Evolutionary conservation across 2,888 invertebrate genomes (phyloP).

Genomic region (Drosophila buzzatii): DNA sequence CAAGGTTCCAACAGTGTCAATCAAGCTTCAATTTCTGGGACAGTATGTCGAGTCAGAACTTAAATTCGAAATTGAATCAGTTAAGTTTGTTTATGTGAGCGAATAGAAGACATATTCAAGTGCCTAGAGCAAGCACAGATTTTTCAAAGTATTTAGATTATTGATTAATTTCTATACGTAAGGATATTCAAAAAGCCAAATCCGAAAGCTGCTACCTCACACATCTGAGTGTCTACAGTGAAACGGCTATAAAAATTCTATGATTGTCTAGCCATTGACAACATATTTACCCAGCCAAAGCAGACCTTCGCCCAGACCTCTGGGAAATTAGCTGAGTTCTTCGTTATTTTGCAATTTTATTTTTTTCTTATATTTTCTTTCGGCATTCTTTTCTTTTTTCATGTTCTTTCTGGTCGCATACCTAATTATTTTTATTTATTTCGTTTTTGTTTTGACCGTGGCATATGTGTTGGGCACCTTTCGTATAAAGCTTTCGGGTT

Average conservation of each 20-base stretch:
- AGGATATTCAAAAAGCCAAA: not conserved
- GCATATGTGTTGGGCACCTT: constrained; percentile 18
- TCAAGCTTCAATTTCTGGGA: no score
- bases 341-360: constrained; percentile 21
- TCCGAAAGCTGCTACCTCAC: not conserved
- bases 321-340: constrained; percentile 44
- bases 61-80: not conserved
- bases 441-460: constrained; percentile 46
- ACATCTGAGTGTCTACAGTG: not conserved
- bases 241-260: not conserved
- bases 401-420: constrained; percentile 9
- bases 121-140: no score
- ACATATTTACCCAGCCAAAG: constrained; percentile 6
- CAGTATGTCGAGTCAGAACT: not conserved
- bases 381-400: constrained; percentile 21
- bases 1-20: no score
- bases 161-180: not conserved
- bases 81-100: no score
- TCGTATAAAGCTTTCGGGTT: not conserved
- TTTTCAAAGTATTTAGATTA: not conserved
- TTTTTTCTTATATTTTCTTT: constrained; percentile 33
- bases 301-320: constrained; percentile 60
- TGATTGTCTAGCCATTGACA: not conserved
- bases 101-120: no score
- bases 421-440: constrained; percentile 38